Base-by-base conservation (phyloP, 2,888 invertebrate species). In the Tetranychus piercei region DNA sequence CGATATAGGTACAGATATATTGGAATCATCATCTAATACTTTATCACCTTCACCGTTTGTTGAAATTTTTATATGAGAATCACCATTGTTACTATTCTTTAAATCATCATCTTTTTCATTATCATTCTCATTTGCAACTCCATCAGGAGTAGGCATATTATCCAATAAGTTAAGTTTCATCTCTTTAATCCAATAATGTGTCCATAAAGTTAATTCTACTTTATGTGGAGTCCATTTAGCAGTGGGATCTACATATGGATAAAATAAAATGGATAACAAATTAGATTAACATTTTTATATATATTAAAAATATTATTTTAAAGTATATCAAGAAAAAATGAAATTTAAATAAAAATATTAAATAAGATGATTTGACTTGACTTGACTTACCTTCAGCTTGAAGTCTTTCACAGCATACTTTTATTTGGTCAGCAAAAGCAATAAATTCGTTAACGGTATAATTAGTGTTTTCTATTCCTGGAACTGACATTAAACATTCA, bases 401-500 rank as follows among this genome's bases (percentile, higher is more conserved):
- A 82, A 94, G 87, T 82, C 92, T 88, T 84, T 90, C 88, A 81
- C 90, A 89, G 81, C 90, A 89, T 78, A 86, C 86, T 82, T 88
- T 89, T 82, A 94, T 91, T 85, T 93, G 91, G 82, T 89, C 89
- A 80, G 92, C 90, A 85, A 92, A 94, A 84, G 92, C 92, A 85
- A 93, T 89, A 88, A 94, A 94, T 87, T 93, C 94, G 86, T 91
- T 92, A 84, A 91, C 90, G 81, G 94, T 94, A 85, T 92, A 95
- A 84, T 94, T 93, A 82, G 94, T 92, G 80, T 92, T 92, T 85
- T 93, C 92, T 84, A 94, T 91, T 84, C 92, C 94, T 73, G 94
- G 94, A 82, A 94, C 92, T 76, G 94, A 92, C 87, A 92, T 89
- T 80, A 95, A 86, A 83, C 94, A 93, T 84, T 95, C 95, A 83